Conservation (phyloP, 2,797 vertebrate genomes). For the Enteromius mattozi region DNA sequence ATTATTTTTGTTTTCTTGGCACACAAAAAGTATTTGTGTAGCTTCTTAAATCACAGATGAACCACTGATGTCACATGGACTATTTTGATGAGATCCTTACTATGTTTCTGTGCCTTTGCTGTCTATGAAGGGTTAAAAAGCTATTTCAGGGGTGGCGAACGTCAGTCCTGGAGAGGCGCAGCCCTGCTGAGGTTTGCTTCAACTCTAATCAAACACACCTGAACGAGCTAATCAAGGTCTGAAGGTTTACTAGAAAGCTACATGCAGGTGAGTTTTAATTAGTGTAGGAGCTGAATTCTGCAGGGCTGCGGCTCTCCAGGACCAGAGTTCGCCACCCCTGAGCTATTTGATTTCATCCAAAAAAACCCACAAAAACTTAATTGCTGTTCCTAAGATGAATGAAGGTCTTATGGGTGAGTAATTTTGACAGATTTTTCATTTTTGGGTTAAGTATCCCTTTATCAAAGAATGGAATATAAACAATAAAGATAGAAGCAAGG, state of each 20-base stretch:
- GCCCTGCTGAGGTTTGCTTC: no score
- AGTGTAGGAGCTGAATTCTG: no score
- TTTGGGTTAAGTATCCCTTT: not conserved
- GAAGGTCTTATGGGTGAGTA: not conserved
- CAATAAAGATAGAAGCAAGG: conserved; percentile 27
- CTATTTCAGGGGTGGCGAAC: not conserved
- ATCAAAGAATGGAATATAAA: conserved; percentile 14
- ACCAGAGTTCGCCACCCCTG: no score
- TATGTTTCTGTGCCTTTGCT: not conserved
- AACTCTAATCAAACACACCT: no score
- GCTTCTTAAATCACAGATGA: not conserved
- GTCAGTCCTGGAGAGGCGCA: no score
- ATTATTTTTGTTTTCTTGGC: not conserved
- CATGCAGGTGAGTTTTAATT: no score
- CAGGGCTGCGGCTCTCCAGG: no score
- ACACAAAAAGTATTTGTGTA: not conserved
- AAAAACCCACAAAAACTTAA: not conserved
- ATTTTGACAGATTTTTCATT: not conserved
- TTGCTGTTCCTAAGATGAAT: not conserved
- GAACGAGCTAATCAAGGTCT: no score
- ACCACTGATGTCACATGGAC: not conserved
- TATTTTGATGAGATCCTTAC: not conserved
- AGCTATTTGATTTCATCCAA: not conserved
- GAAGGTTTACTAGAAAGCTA: no score
- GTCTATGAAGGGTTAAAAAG: not conserved